A percentile compares a stretch with the other conserved stretches of the same genome.
Evolutionary conservation across 2,113 vertebrate species (phyloP).

Genomic region (Numida meleagris): DNA sequence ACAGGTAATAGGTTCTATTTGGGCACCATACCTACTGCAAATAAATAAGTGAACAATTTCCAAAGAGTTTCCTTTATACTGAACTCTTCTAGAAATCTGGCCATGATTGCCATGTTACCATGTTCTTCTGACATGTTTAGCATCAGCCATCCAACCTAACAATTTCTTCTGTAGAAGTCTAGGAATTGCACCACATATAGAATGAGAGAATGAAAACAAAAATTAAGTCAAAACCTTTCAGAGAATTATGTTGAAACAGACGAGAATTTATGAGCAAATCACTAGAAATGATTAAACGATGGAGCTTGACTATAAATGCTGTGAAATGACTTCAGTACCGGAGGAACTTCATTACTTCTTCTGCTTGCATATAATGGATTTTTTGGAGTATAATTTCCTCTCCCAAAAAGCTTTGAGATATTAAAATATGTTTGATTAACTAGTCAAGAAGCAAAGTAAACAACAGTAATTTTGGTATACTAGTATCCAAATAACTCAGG

Average conservation of each 20-base stretch:
- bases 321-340: constrained; percentile 49
- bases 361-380: constrained; percentile 23
- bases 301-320: constrained; percentile 29
- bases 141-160: neutral
- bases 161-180: neutral
- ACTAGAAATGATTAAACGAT: constrained; percentile 32
- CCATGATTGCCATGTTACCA: neutral
- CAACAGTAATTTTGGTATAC: constrained; percentile 45
- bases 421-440: constrained; percentile 50
- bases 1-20: neutral
- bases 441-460: constrained; percentile 51
- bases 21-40: neutral
- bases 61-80: neutral
- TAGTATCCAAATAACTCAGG: constrained; percentile 40
- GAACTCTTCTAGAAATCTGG: neutral
- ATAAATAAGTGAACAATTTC: neutral
- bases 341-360: constrained; percentile 37
- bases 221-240: neutral
- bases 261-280: neutral
- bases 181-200: neutral
- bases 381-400: constrained; percentile 33
- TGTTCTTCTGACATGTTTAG: neutral
- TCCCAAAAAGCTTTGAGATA: constrained; percentile 29
- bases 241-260: neutral
- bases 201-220: neutral